phyloP scores from a whole-genome alignment of 30 jellyfish, hydroid and myxozoan species.

The Rhopilema esculentum region DNA sequence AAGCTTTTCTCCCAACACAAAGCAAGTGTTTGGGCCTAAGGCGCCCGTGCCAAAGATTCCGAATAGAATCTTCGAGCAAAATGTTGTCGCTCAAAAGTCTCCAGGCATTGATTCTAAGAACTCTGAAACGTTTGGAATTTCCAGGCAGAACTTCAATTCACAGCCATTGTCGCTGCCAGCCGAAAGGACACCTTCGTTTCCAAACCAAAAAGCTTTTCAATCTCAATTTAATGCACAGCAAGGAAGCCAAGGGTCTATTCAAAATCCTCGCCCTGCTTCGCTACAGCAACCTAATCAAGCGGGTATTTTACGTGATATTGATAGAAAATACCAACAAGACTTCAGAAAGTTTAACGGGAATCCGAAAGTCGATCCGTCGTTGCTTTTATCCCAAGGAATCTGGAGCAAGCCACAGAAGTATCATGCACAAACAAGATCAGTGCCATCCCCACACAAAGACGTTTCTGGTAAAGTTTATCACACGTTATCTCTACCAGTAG shows the following conservation, averaged over 20 bases:
- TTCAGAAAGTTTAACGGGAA: constrained; percentile 61
- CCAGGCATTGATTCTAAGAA: not conserved
- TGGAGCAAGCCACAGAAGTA: constrained; percentile 70
- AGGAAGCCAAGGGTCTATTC: not conserved
- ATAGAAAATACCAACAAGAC: constrained; percentile 34
- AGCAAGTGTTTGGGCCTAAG: not conserved
- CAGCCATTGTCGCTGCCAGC: not conserved
- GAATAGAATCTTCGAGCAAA: constrained; percentile 2
- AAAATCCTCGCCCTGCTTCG: not conserved
- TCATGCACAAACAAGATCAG: constrained; percentile 52
- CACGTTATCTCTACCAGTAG: constrained; percentile 58
- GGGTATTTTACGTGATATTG: constrained; percentile 34
- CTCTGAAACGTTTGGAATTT: not conserved
- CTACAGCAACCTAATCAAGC: not conserved
- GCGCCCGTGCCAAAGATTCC: not conserved
- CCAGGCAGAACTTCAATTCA: not conserved
- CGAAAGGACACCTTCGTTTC: not conserved
- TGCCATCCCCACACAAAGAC: constrained; percentile 19
- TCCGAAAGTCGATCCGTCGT: constrained; percentile 59
- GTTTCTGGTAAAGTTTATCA: constrained; percentile 59
- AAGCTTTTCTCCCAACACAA: constrained; percentile 5
- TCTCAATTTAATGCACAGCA: not conserved
- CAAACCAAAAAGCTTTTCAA: not conserved
- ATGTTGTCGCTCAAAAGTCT: not conserved
- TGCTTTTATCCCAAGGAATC: constrained; percentile 68